These are phyloP conservation scores for Actenoides lindsayi DNA, from an alignment of 2,113 vertebrate species.

Conservation along the genomic window DNA sequence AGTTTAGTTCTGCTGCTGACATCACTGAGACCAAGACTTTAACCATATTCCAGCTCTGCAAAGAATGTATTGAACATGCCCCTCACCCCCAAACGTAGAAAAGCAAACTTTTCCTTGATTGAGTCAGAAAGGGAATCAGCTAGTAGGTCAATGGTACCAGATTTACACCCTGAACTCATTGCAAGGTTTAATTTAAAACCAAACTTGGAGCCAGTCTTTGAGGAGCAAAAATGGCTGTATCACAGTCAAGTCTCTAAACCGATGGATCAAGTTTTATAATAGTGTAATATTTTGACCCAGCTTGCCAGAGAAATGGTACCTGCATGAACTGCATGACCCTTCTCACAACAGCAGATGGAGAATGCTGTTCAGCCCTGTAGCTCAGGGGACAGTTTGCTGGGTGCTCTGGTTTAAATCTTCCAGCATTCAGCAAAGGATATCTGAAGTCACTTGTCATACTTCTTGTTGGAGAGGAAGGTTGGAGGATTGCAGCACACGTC, in stretches of 20 bases:
- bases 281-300: not conserved
- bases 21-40: not conserved
- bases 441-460: not conserved
- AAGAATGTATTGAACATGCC: not conserved
- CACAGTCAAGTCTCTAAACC: not conserved
- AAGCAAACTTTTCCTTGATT: not conserved
- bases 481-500: not conserved
- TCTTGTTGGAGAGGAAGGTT: not conserved
- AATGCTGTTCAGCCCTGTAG: rapidly evolving
- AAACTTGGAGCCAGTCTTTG: not conserved
- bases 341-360: not conserved
- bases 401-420: not conserved
- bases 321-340: not conserved
- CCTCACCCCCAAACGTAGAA: not conserved
- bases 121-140: not conserved
- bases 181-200: not conserved
- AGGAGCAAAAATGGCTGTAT: not conserved
- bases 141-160: not conserved
- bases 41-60: not conserved
- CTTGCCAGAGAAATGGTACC: not conserved
- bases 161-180: not conserved
- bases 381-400: not conserved
- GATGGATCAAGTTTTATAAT: not conserved
- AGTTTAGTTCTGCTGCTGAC: not conserved
- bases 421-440: not conserved